Conservation (phyloP, 2,797 vertebrate species). For the Sternotherus odoratus region DNA sequence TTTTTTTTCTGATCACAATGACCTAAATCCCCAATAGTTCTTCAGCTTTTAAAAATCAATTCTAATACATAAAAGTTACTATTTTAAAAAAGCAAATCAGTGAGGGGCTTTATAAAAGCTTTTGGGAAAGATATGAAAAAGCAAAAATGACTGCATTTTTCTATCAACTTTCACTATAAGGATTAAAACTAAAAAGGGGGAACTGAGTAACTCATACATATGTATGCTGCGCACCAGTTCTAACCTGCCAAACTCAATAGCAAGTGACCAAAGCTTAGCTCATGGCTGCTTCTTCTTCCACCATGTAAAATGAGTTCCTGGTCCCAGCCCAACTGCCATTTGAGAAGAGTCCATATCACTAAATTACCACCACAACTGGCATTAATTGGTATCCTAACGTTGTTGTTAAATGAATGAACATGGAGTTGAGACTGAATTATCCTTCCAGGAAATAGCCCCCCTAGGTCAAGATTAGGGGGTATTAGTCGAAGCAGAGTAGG, state of each 20-base stretch:
- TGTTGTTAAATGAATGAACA: not conserved
- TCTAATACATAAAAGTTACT: not conserved
- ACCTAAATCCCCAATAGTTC: constrained; percentile 7
- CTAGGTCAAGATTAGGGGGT: not conserved
- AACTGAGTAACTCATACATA: not conserved
- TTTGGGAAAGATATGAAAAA: not conserved
- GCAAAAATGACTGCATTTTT: not conserved
- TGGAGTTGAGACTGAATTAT: not conserved
- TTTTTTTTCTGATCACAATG: not conserved
- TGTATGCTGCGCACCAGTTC: not conserved
- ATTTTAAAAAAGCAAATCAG: not conserved
- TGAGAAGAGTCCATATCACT: not conserved
- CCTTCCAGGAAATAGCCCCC: not conserved
- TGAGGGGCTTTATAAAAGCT: not conserved
- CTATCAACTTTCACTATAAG: not conserved
- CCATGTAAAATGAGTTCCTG: not conserved
- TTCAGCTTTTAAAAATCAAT: constrained; percentile 23
- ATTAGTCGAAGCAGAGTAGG: not conserved
- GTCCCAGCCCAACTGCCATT: not conserved
- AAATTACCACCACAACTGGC: not conserved
- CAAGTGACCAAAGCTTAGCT: not conserved
- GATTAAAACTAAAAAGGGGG: not conserved
- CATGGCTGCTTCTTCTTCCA: not conserved
- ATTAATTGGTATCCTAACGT: not conserved
- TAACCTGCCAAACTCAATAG: not conserved